Base-by-base conservation (phyloP, 2,113 vertebrate genomes). In the Rhinoderma darwinii region DNA sequence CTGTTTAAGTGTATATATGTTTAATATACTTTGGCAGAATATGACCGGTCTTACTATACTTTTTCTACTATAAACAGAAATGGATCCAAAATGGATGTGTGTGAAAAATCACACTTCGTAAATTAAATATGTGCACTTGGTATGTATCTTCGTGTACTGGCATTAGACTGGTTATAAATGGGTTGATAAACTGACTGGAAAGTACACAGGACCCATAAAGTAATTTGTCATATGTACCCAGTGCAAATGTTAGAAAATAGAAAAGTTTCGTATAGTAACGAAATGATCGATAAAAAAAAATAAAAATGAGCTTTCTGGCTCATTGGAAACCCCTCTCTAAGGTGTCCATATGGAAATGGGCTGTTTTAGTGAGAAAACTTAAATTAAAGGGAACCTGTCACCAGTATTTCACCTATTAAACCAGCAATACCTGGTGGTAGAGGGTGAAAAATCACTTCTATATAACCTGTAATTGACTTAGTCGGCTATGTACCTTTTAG, bases 51-150 rank as follows among this genome's bases (percentile, higher is more conserved):
- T 70, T 39, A 54, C 15, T 30, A 8, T 78, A 54, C 7, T 76
- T 17, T 27, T 72, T 76, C 35, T 51, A 18, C 25, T 72, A 10
- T 35, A 27, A 77, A 32, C 18, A 7, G 7, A 50, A 77, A 54
- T 78, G 6, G 27, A 22, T 72, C 27, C 27, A 78, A 50, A 51
- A 78, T 72, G 44, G 47, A 78, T 78, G 27, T 78, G 75, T 78
- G 75, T 78, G 75, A 78, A 78, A 78, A 78, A 20, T 78, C 47
- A 78, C 75, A 78, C 75, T 35, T 78, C 20, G 54, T 51, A 78
- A 78, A 74, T n/a, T 3, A 43, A 44, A 74, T 18, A n/a, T 30
- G n/a, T 77, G 43, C 27, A 27, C 44, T 18, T 50, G 10, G 39
- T n/a, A 44, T 44, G 20, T 27, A 22, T 27, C 2, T 73, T 22